Base-by-base conservation (phyloP, 2,797 vertebrate genomes). In the Muscicapa comitata region DNA sequence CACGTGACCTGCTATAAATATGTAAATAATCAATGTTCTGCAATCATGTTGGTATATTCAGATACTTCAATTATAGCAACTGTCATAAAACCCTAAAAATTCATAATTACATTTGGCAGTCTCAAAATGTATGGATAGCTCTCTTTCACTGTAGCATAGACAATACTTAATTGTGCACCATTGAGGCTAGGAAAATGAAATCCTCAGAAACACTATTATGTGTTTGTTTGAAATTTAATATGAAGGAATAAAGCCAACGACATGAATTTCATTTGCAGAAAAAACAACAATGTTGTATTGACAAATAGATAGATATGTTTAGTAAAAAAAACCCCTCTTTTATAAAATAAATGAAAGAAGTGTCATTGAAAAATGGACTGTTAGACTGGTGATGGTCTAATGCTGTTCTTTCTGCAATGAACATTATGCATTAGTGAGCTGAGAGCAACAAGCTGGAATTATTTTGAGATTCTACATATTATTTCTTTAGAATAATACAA, bases 401-500 rank as follows among this genome's bases (percentile, higher is more conserved):
- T 78, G 54, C 35, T 61, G 62, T 93, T 90, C 84, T 84, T 88
- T 68, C 29, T 94, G 65, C 37, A 86, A 92, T 74, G 53, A 86
- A 58, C 87, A 92, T 86, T 93, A 88, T 83, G 47, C 63, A 77
- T 91, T 97, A 95, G 86, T 59, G 74, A 94, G 72, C 53, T 90
- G 76, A 82, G 59, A 93, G 45, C 38, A 96, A 95, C 83, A 93
- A 90, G 33, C 71, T 87, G 74, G 82, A 97, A 78, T 95, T 92
- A 93, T 97, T 94, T 89, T 93, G 88, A 96, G 76, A 93, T 87
- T 59, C 73, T 92, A 45, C 33, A 12, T 93, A 81, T 93, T 76
- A 81, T 94, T 96, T 91, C 55, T 94, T 96, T 97, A 93, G 59
- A 97, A 94, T 95, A 97, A 97, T 94, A 80, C 23, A 96, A 88